Evolutionary conservation across 2,113 vertebrate species (phyloP), one percentile per base, ranked within the genome.

Genomic region (Brachyhypopomus occidentalis): DNA sequence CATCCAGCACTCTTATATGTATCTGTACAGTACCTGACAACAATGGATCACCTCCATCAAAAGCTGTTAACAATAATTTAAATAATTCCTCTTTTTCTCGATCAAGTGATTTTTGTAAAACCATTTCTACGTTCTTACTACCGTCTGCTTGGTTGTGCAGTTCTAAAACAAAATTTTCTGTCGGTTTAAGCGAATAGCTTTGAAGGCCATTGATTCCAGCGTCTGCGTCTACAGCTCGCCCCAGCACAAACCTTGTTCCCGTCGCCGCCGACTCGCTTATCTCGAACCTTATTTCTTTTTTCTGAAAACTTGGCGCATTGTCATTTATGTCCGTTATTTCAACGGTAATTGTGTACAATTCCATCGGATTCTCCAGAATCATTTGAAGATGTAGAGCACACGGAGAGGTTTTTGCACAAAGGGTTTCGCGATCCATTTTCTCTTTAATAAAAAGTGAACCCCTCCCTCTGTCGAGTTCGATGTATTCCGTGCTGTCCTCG

Each of bases 311-410:
- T 6, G 80, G 73, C 9, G 80, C 36, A 27, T 81, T 75, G 4
- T 81, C 80, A 16, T 81, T 76, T 8, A 76, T 30, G 34, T 81
- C 80, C 30, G 56, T 27, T 12, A 76, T 76, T 76, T 81, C 80
- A 3, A 81, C 55, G 0, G 73, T 81, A 9, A 81, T 45, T 8
- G 64, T 66, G 25, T 81, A 75, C 48, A 81, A 38, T 38, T 81
- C 80, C 80, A 81, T 81, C 17, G 80, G 80, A 58, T 69, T 81
- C 17, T 81, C 63, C 3, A 81, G 73, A 70, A 81, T 67, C 17
- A 81, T 70, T 25, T 81, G 80, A 56, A 81, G 66, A 58, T 81
- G 64, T 22, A 77, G 30, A 23, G 75, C 75, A 25, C 73, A 76
- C 1, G 80, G 80, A 27, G 52, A 64, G 3, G 14, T 60, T 75